phyloP scores from a whole-genome alignment of 2,888 invertebrate genomes.

The Timema cristinae region DNA sequence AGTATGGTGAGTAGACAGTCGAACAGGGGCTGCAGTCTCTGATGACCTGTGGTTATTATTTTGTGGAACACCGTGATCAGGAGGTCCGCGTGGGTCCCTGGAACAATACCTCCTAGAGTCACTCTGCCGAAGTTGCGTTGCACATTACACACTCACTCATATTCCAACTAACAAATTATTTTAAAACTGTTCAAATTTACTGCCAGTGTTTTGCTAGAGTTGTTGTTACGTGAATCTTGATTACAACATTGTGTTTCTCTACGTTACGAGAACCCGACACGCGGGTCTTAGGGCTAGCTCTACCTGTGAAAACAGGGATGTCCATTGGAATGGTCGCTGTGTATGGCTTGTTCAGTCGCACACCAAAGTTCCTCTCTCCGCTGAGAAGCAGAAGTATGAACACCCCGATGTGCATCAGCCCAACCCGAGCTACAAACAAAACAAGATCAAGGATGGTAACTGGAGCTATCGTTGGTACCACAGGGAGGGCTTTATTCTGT shows the following conservation, averaged over 20 bases:
- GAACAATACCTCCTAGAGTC: slow-evolving; percentile 22
- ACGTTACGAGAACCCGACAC: too few relatives aligned
- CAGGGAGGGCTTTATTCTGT: background rate
- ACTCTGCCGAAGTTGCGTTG: too few relatives aligned
- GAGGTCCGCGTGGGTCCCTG: slow-evolving; percentile 92
- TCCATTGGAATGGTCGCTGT: slow-evolving; percentile 98
- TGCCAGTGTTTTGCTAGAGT: too few relatives aligned
- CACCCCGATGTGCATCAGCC: slow-evolving; percentile 98
- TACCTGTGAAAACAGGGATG: slow-evolving; percentile 93
- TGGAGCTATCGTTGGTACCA: slow-evolving; percentile 10
- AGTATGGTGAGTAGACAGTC: slow-evolving; percentile 97
- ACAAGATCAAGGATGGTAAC: slow-evolving; percentile 22
- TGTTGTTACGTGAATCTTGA: too few relatives aligned
- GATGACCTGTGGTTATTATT: slow-evolving; percentile 97
- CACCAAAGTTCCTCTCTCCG: slow-evolving; percentile 98
- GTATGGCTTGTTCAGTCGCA: slow-evolving; percentile 98
- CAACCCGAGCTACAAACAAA: slow-evolving; percentile 77
- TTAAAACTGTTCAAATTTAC: too few relatives aligned
- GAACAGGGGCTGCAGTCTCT: slow-evolving; percentile 94
- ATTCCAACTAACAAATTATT: too few relatives aligned
- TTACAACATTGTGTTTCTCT: too few relatives aligned
- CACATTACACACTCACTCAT: too few relatives aligned
- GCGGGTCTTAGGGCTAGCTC: slow-evolving; percentile 10
- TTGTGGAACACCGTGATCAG: slow-evolving; percentile 92
- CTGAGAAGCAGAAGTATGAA: slow-evolving; percentile 94